Base-by-base conservation (phyloP, 2,113 vertebrate species). In the Oceanodroma tethys region DNA sequence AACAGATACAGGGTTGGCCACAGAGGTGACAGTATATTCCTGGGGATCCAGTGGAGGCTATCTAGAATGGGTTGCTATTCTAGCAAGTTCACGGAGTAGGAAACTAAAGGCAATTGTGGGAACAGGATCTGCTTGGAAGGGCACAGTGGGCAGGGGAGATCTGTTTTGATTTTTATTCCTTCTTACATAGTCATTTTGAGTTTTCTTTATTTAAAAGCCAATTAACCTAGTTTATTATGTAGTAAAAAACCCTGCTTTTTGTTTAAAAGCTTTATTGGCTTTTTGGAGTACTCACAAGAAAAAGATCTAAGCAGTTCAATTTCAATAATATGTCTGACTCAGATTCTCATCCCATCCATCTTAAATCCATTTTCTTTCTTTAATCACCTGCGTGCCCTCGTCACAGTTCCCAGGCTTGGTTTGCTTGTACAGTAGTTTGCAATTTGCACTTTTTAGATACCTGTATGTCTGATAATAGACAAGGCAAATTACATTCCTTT, bases 291-390 rank as follows among this genome's bases (percentile, higher is more conserved):
- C 43, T 90, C 40, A 29, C 75, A 84, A 86, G 72, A 65, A 65
- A 76, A 95, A 96, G 45, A 91, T 66, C 50, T 66, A 70, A 50
- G 42, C 59, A 81, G 80, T 86, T 83, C 80, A 76, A 62, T 92
- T 94, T 97, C 91, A 94, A 50, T 92, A 90, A 70, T 90, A 92
- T 50, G 32, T 93, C 85, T 92, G 90, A 90, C 85, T 96, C 74
- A 88, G 71, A 76, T 88, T 88, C 85, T 88, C 85, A 87, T 88
- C 62, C 45, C 88, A 96, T 95, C 75, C 76, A 74, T 92, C 93
- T 96, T 88, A 96, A 97, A 88, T 86, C 88, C 68, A 50, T 95
- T 96, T 92, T 95, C 80, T 88, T 95, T 81, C 83, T 88, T 91
- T 86, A 88, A 92, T 93, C 86, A 90, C 75, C 55, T 83, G 58